phyloP scores from a whole-genome alignment of 2,113 vertebrate species.

The Hymenochirus boettgeri region DNA sequence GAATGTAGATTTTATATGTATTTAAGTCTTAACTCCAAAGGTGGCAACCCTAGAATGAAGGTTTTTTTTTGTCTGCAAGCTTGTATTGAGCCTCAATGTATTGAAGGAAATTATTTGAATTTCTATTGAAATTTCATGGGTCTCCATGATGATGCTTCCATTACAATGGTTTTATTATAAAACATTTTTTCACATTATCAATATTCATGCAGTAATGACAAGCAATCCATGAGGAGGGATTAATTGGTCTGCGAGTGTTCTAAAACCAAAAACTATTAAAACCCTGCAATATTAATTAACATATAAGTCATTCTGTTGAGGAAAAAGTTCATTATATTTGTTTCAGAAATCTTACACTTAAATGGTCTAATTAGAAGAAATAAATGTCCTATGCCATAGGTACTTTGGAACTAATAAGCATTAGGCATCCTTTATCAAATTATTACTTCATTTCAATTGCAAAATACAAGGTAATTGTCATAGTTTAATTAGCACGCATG shows the following conservation, averaged over 20 bases:
- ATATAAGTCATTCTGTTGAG: slow-evolving; percentile 32
- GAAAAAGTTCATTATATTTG: slow-evolving; percentile 29
- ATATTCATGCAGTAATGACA: slow-evolving; percentile 14
- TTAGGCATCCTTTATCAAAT: slow-evolving; percentile 50
- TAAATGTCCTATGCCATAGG: slow-evolving; percentile 56
- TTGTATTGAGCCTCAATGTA: no score
- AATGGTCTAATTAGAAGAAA: slow-evolving; percentile 56
- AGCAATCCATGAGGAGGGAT: slow-evolving; percentile 20
- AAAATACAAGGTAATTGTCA: slow-evolving; percentile 48
- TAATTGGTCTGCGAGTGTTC: slow-evolving; percentile 16
- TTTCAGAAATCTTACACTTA: slow-evolving; percentile 43
- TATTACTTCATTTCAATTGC: slow-evolving; percentile 56
- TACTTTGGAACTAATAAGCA: slow-evolving; percentile 47
- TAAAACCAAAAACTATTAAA: slow-evolving; percentile 24
- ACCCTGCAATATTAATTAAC: slow-evolving; percentile 34
- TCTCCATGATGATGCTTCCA: no score
- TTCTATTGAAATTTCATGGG: no score
- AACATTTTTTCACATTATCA: slow-evolving; percentile 9
- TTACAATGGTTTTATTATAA: no score
- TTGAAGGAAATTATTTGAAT: no score
- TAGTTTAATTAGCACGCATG: slow-evolving; percentile 51
- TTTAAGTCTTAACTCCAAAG: no score
- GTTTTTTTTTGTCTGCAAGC: no score
- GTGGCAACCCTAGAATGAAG: no score
- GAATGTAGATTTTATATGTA: no score